phyloP scores from a whole-genome alignment of 2,113 vertebrate species.

The Thinocorus orbignyianus region DNA sequence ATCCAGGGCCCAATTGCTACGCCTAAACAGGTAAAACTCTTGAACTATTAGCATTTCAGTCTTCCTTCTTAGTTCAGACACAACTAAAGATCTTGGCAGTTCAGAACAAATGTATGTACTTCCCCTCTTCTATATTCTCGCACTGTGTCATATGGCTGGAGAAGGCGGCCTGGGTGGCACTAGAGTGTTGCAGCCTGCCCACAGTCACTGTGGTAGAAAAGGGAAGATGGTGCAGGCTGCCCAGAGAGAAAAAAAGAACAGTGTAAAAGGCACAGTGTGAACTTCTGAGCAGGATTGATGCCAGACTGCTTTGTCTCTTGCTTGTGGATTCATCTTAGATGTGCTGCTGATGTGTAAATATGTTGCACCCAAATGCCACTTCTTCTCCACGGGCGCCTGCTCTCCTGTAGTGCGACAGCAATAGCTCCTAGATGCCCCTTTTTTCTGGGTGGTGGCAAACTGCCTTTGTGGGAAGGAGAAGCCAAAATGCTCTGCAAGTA shows the following conservation, averaged over 20 bases:
- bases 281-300: not conserved
- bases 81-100: not conserved
- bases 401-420: not conserved
- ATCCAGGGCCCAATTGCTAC: not conserved
- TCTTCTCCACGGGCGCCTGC: not conserved
- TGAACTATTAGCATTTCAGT: not conserved
- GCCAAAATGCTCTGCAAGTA: not conserved
- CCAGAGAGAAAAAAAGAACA: not conserved
- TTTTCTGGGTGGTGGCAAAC: not conserved
- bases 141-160: not conserved
- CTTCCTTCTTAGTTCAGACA: not conserved
- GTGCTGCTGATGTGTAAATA: not conserved
- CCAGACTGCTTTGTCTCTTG: constrained; percentile 40
- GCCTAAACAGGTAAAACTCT: not conserved
- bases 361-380: not conserved
- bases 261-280: not conserved
- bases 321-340: constrained; percentile 1
- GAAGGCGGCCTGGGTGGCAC: not conserved
- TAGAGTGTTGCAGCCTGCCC: not conserved
- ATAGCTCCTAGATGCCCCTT: not conserved
- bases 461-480: not conserved
- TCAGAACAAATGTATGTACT: not conserved
- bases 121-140: not conserved
- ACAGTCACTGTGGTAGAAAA: not conserved
- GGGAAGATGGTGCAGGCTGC: not conserved